A percentile compares a stretch with the other conserved stretches of the same genome.
phyloP scores from a whole-genome alignment of 53 echinoderm and acorn worm species.

The Luidia sarsii region DNA sequence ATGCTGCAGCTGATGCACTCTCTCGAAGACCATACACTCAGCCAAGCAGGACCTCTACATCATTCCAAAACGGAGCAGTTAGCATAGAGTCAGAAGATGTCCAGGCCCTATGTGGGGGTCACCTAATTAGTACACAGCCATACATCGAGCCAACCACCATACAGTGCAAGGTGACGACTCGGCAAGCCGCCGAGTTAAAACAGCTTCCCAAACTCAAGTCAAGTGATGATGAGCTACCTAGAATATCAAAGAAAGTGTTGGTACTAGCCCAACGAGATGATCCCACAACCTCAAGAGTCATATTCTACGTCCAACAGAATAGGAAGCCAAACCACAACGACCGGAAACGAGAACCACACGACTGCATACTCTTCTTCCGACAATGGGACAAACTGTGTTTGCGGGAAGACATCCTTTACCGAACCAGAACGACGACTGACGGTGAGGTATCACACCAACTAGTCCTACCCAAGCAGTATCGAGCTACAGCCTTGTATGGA shows the following conservation, averaged over 20 bases:
- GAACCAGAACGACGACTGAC: not conserved
- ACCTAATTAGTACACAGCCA: not conserved
- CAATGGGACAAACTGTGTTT: constrained; percentile 47
- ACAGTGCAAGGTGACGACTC: too few relatives aligned
- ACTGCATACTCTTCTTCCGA: constrained; percentile 12
- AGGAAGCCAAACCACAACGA: constrained; percentile 29
- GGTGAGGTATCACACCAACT: constrained; percentile 28
- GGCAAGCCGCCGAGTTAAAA: too few relatives aligned
- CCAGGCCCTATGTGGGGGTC: not conserved
- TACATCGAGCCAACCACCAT: not conserved
- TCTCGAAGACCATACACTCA: not conserved
- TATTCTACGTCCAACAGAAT: constrained; percentile 4
- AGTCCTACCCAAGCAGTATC: constrained; percentile 15
- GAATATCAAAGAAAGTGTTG: not conserved
- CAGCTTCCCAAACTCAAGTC: not conserved
- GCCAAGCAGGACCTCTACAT: not conserved
- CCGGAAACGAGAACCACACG: not conserved
- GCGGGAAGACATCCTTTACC: constrained; percentile 17
- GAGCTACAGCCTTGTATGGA: not conserved
- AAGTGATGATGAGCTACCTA: not conserved
- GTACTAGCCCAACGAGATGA: not conserved
- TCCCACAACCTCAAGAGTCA: not conserved
- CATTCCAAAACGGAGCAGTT: too few relatives aligned
- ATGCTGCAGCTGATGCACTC: too few relatives aligned
- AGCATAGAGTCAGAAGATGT: not conserved